Conservation (phyloP, 2,888 invertebrate genomes). For the Strigamia crassipes region DNA sequence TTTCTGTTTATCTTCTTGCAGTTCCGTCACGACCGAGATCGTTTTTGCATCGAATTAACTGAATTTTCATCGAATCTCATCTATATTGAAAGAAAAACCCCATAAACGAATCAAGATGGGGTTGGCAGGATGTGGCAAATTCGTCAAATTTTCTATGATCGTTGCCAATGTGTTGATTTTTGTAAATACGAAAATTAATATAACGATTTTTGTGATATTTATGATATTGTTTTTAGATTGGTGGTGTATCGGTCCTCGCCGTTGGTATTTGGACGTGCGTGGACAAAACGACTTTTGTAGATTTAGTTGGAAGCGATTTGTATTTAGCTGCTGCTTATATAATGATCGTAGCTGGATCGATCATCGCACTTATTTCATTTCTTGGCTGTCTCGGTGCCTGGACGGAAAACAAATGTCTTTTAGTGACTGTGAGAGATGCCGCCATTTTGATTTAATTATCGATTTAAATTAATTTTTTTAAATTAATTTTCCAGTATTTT, state of each 20-base stretch:
- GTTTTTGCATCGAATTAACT: neutral
- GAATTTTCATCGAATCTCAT: neutral
- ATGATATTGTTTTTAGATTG: constrained; percentile 65
- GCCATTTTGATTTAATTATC: neutral
- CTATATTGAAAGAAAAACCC: neutral
- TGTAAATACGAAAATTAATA: constrained; percentile 71
- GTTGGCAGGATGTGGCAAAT: constrained; percentile 86
- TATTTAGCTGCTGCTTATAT: constrained; percentile 85
- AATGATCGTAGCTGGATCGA: constrained; percentile 78
- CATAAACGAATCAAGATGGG: constrained; percentile 58
- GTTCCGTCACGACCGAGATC: neutral
- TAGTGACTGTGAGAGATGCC: constrained; percentile 74
- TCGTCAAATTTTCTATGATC: constrained; percentile 84
- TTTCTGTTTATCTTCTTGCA: neutral
- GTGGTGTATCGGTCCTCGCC: constrained; percentile 75
- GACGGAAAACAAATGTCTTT: constrained; percentile 90
- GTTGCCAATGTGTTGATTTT: constrained; percentile 81
- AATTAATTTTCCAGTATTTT: constrained; percentile 74
- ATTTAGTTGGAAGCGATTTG: constrained; percentile 82
- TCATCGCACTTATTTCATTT: constrained; percentile 81
- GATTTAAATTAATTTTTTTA: neutral
- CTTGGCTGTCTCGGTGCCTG: constrained; percentile 93
- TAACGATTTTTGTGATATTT: constrained; percentile 52
- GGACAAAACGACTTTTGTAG: constrained; percentile 81
- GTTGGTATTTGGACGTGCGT: constrained; percentile 84